Base-by-base conservation (phyloP, 2,888 invertebrate genomes). In the Drosophila infuscata region DNA sequence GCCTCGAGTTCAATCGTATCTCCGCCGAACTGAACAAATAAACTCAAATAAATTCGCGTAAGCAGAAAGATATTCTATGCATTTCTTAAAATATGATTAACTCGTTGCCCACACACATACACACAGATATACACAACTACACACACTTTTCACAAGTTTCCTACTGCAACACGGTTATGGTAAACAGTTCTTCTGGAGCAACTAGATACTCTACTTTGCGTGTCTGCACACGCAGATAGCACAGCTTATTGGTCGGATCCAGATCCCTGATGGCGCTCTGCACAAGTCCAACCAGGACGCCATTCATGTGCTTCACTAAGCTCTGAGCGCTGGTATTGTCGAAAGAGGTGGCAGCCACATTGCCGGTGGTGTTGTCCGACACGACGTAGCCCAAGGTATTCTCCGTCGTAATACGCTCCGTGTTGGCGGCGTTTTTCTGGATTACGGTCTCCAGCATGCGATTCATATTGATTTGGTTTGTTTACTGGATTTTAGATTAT, bases 171-270 rank as follows among this genome's bases (percentile, higher is more conserved):
- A 92, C 92, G n/a, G 92, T 88, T 53, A 93, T 87, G 7, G 92
- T 93, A 69, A 93, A 93, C 4, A 91, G 81, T 0, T 88, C 80
- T 62, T 93, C 91, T 0, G 92, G 91, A 0, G 91, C 92, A 33
- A 93, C 83, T 12, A 93, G 80, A 70, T 90, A 92, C 70, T 93
- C 93, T 41, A 79, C 82, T 68, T 92, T 92, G 51, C 89, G 87
- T 11, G 93, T 92, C n/a, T 70, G 83, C n/a, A 93, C 86, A 5
- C 93, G 84, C 51, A 93, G 65, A 72, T 89, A 93, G 46, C 73
- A 79, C 12, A 93, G 81, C 59, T 91, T 87, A 67, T 93, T 92
- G 17, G 87, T 78, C 36, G 91, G 80, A 68, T 93, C 92, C 25
- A 93, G 59, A 71, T 93, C 93, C 1, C 93, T 88, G 3, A 93